Percentiles rank a stretch among this genome's conserved stretches.
phyloP scores from a whole-genome alignment of 1,140 invertebrate species.

The Drosophila dunni region DNA sequence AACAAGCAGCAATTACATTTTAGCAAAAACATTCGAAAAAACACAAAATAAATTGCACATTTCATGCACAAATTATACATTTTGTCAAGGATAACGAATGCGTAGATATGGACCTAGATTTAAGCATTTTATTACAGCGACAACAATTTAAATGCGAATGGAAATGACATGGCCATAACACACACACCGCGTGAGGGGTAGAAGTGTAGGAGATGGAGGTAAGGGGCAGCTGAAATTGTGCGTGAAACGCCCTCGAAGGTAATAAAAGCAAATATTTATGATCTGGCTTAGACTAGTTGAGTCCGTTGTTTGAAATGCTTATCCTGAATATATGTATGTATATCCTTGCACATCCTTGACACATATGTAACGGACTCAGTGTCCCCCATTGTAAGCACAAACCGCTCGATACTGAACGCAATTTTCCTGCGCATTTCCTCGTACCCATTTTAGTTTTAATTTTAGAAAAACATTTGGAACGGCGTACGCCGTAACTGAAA shows the following conservation, averaged over 20 bases:
- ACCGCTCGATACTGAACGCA: background rate
- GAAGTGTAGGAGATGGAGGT: background rate
- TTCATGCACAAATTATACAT: constrained; percentile 51
- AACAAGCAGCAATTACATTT: constrained; percentile 17
- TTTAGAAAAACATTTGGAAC: constrained; percentile 12
- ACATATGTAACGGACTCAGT: background rate
- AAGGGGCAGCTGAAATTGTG: constrained; percentile 10
- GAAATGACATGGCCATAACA: constrained; percentile 62
- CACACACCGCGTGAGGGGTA: background rate
- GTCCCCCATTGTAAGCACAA: background rate
- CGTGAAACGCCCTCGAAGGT: constrained; percentile 36
- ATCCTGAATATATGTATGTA: constrained; percentile 9
- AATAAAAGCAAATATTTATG: constrained; percentile 74
- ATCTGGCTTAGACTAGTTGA: constrained; percentile 24
- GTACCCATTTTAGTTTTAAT: constrained; percentile 13
- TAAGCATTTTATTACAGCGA: constrained; percentile 74
- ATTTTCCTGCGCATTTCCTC: constrained; percentile 29
- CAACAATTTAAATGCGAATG: constrained; percentile 73
- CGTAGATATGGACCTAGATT: constrained; percentile 84
- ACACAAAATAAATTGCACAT: constrained; percentile 61
- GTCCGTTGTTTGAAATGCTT: constrained; percentile 5
- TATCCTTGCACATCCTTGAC: constrained; percentile 42
- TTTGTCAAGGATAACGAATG: constrained; percentile 76
- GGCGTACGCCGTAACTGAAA: constrained; percentile 36
- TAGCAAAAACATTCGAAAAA: background rate